Evolutionary conservation across 2,888 invertebrate species (phyloP), one percentile per base, ranked within the genome.

Genomic region (Ischnura elegans): DNA sequence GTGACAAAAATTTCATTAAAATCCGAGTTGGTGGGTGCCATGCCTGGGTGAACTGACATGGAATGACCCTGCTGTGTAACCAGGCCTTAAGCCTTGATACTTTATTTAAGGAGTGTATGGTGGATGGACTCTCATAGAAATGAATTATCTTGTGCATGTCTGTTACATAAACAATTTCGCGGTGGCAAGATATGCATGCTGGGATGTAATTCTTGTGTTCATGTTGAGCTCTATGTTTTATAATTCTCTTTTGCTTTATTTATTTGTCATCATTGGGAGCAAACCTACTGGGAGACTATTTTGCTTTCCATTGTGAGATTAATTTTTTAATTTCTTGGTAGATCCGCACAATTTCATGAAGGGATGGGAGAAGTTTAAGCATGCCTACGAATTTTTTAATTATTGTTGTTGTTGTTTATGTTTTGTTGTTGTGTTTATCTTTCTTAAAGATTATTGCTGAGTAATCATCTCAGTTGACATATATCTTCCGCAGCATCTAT

Each of bases 221-320:
- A 90, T 46, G 93, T n/a, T n/a, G n/a, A 55, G 94, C 25, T 87
- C 43, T 93, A 36, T 51, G 47, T 93, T 94, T 94, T 61, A 95
- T 95, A 94, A 61, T 95, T 94, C 96, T 97, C 43, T 61, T 90
- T 45, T 87, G 51, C 46, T 61, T 61, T 61, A 43, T 42, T 61
- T 36, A 25, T 43, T 19, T 90, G 61, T n/a, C 21, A 25, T 90
- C 36, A 51, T 51, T 51, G 29, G 45, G 55, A 43, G 36, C 51
- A 36, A 36, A 25, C 90, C n/a, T 8, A 76, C 0, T 76, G 29
- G 36, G 13, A 61, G 0, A 25, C 36, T 66, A 0, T 61, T 43
- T n/a, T 90, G 43, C 43, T 66, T 90, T n/a, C 25, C 61, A 36
- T 76, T 76, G 76, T 3, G 8, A 8, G 10, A 19, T 25, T 43